Evolutionary conservation across 2,888 invertebrate genomes (phyloP).

Genomic region (Buathra laborator): DNA sequence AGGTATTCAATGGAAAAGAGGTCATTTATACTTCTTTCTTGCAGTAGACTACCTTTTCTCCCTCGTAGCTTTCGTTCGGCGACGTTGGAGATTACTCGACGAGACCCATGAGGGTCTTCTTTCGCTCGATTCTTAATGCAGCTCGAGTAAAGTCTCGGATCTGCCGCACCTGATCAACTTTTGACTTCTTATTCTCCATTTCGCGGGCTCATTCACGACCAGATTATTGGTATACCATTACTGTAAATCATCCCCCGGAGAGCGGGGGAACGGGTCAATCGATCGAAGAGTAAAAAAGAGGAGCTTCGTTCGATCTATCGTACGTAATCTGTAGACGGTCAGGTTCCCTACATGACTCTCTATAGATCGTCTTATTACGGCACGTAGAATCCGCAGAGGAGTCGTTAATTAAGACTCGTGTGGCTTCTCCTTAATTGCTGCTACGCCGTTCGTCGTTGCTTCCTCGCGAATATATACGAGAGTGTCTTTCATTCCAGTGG

Average conservation of each 20-base stretch:
- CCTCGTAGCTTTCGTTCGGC: conserved; percentile 8
- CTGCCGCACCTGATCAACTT: conserved; percentile 18
- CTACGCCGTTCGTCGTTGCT: conserved; percentile 6
- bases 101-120: conserved; percentile 36
- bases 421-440: conserved; percentile 63
- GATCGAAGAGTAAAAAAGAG: conserved; percentile 9
- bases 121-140: conserved; percentile 15
- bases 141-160: conserved; percentile 19
- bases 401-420: conserved; percentile 63
- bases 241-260: conserved; percentile 21
- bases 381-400: conserved; percentile 9
- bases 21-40: conserved; percentile 35
- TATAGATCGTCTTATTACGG: conserved; percentile 30
- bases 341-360: conserved; percentile 15
- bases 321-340: conserved; percentile 5
- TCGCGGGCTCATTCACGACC: conserved; percentile 13
- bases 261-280: not conserved
- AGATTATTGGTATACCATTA: conserved; percentile 34
- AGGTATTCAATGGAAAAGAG: conserved; percentile 46
- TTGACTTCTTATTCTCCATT: conserved; percentile 1
- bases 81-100: conserved; percentile 34
- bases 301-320: conserved; percentile 31
- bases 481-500: conserved; percentile 39
- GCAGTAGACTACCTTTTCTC: conserved; percentile 4
- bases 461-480: conserved; percentile 14